Conservation (phyloP, 2,797 vertebrate species). For the Xiphorhynchus erythropygius region DNA sequence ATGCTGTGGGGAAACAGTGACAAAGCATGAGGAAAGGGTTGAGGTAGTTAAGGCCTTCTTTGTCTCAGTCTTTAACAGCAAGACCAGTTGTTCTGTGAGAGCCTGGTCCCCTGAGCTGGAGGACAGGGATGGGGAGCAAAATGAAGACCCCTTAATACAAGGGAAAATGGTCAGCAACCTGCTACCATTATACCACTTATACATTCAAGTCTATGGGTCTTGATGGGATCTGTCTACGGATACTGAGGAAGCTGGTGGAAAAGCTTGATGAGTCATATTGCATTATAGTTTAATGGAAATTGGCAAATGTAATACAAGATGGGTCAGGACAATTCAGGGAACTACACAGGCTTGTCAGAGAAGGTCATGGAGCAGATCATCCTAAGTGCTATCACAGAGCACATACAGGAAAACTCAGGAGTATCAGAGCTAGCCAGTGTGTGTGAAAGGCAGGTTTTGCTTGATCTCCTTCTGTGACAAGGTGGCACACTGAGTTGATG, state of each 20-base stretch:
- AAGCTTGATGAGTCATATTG: accelerated
- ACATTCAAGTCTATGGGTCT: background rate
- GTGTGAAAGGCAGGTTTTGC: background rate
- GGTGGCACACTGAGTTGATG: background rate
- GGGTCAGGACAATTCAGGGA: background rate
- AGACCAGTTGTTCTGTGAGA: background rate
- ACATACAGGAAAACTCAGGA: background rate
- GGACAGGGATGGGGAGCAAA: background rate
- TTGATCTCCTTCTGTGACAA: background rate
- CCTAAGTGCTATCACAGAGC: background rate
- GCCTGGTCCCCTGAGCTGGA: background rate
- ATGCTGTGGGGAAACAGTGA: background rate
- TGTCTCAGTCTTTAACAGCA: background rate
- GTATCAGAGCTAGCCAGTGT: background rate
- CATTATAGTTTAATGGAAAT: background rate
- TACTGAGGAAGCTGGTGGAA: background rate
- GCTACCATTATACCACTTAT: background rate
- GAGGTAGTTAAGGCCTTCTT: background rate
- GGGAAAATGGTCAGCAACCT: background rate
- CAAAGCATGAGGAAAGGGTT: background rate
- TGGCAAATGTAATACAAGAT: background rate
- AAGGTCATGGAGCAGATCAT: background rate
- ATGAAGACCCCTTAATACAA: background rate
- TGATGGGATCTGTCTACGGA: background rate
- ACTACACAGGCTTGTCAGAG: background rate